Evolutionary conservation across 2,888 invertebrate species (phyloP), one percentile per base, ranked within the genome.

Genomic region (Diabrotica balteata): DNA sequence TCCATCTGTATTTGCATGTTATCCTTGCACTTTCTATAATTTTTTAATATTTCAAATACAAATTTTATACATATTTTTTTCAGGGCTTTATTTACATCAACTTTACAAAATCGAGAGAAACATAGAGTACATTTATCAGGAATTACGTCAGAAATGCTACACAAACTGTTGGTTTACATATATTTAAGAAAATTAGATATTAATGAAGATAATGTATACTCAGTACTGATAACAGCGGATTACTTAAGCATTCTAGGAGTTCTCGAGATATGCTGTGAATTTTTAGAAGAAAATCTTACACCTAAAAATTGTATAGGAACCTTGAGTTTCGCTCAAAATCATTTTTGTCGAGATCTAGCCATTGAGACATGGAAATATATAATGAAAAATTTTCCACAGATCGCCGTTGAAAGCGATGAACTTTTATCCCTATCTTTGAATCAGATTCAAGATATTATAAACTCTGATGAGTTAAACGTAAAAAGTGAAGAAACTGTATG

Each of bases 401-500:
- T 95, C 59, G 89, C 91, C 1, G 86, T 87, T 52, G 88, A 88
- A 76, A 94, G 93, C 80, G 88, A 89, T 47, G 94, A 95, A 80
- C 88, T 95, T 72, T 84, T 94, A 46, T 87, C 90, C 72, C 83
- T 95, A 69, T 87, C 90, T 7, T 86, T 93, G 43, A 89, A 91
- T 11, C 93, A 95, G 80, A 85, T 96, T 43, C 88, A 89, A 69
- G 88, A 89, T 63, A 89, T 96, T 60, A 91, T 96, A 71, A 89
- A 91, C 57, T 91, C 93, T 61, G 95, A 96, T 79, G 91, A 94
- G 79, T 84, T 96, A 46, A 95, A 95, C 81, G 94, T 94, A 0
- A 93, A 94, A 75, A 93, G 91, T 78, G 96, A 96, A 81, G 95
- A 94, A 81, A 88, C 89, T 0, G 94, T 94, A 0, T 95, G 95